Evolutionary conservation across 2,797 vertebrate species (phyloP).

Genomic region (Takifugu rubripes): DNA sequence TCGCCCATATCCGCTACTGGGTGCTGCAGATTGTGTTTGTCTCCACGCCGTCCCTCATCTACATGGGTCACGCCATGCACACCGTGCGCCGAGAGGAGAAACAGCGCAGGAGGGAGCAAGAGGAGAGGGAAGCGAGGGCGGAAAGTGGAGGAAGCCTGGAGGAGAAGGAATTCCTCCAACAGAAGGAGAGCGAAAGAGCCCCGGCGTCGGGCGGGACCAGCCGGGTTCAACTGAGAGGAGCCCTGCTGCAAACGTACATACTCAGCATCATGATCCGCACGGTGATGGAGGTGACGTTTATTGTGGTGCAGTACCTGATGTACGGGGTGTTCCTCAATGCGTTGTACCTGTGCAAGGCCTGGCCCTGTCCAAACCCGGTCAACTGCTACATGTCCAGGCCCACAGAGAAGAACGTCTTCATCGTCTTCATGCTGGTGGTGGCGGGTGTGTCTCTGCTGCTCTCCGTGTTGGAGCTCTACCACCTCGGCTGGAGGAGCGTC

Average conservation of each 20-base stretch:
- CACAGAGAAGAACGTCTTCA: constrained; percentile 98
- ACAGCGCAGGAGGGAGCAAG: constrained; percentile 73
- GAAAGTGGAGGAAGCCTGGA: constrained; percentile 71
- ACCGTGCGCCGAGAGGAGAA: constrained; percentile 89
- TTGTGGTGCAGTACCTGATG: constrained; percentile 90
- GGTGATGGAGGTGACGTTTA: constrained; percentile 90
- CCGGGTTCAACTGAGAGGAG: constrained; percentile 81
- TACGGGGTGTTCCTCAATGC: constrained; percentile 92
- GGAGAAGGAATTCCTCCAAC: constrained; percentile 74
- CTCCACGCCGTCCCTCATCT: constrained; percentile 93
- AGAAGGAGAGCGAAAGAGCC: constrained; percentile 65
- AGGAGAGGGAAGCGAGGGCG: constrained; percentile 63
- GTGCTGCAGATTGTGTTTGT: constrained; percentile 98
- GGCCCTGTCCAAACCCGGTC: constrained; percentile 90
- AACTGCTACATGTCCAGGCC: constrained; percentile 97
- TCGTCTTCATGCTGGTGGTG: constrained; percentile 95
- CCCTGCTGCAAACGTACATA: constrained; percentile 87
- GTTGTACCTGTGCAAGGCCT: constrained; percentile 83
- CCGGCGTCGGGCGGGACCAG: constrained; percentile 65
- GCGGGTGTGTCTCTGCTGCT: constrained; percentile 88
- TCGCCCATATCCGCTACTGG: constrained; percentile 97
- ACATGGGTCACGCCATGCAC: constrained; percentile 97
- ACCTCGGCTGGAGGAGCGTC: constrained; percentile 88
- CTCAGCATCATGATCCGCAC: constrained; percentile 94
- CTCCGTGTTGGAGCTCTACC: constrained; percentile 89